These are phyloP conservation scores for Amazonetta brasiliensis DNA, from an alignment of 2,797 vertebrate species.

Conservation along the genomic window DNA sequence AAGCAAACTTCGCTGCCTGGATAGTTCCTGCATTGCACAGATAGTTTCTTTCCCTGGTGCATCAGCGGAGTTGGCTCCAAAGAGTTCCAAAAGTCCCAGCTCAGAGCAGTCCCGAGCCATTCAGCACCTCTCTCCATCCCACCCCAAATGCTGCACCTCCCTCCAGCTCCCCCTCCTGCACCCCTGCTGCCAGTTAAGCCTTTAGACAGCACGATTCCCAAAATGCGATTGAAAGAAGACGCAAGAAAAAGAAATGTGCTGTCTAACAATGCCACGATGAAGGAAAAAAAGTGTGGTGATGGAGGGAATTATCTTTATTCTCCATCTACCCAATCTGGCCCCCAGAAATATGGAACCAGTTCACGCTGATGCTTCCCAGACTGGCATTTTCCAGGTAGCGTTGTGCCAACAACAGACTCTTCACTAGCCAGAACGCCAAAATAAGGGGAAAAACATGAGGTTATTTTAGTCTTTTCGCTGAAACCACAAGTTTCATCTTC, in stretches of 20 bases:
- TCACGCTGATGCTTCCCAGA: neutral
- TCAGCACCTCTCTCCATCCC: neutral
- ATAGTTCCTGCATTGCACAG: neutral
- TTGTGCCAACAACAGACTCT: neutral
- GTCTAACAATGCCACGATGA: rapidly evolving
- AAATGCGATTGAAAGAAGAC: rapidly evolving
- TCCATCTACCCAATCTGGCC: neutral
- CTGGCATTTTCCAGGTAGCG: neutral
- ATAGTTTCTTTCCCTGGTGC: neutral
- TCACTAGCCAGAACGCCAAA: neutral
- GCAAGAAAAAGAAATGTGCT: neutral
- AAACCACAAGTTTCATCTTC: conserved; percentile 15
- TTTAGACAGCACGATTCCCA: neutral
- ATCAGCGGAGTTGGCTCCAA: neutral
- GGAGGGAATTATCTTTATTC: neutral
- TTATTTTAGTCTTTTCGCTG: conserved; percentile 7
- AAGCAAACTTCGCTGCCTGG: neutral
- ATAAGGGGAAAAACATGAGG: neutral
- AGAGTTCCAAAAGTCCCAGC: neutral
- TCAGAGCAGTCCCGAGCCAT: neutral
- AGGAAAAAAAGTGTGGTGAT: neutral
- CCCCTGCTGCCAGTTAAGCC: neutral
- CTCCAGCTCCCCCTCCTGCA: rapidly evolving
- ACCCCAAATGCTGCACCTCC: rapidly evolving
- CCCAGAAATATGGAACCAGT: too few relatives aligned